These are phyloP conservation scores for Petroica traversi DNA, from an alignment of 2,113 vertebrate genomes.

Conservation along the genomic window DNA sequence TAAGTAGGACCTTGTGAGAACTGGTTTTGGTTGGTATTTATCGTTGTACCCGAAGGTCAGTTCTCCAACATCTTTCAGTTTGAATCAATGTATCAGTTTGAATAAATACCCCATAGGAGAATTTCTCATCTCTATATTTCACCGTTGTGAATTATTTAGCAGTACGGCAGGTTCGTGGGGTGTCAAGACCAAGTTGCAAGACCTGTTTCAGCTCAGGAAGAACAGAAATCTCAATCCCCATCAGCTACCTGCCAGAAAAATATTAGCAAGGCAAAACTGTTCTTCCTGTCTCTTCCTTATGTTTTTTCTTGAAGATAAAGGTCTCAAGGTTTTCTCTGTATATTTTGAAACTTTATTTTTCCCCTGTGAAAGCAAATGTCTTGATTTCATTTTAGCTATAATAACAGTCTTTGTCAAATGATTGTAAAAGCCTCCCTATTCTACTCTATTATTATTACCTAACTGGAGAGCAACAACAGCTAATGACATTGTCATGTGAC, in stretches of 20 bases:
- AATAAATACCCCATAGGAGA: background rate
- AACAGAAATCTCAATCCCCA: background rate
- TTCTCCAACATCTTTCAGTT: background rate
- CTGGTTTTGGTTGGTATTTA: background rate
- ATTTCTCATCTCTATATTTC: background rate
- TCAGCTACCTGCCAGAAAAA: background rate
- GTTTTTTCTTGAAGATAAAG: background rate
- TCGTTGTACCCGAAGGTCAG: fast-evolving
- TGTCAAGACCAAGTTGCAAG: background rate
- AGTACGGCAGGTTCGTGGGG: background rate
- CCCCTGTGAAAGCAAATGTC: background rate
- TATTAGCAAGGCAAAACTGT: fast-evolving
- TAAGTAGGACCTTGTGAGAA: background rate
- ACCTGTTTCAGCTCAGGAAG: background rate
- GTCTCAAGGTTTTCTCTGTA: background rate
- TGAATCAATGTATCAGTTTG: background rate
- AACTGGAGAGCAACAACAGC: background rate
- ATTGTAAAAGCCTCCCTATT: background rate
- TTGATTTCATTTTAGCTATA: background rate
- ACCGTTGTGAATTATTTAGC: background rate
- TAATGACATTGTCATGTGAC: background rate
- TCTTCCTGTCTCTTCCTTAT: background rate
- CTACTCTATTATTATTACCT: background rate
- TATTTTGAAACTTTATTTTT: background rate
- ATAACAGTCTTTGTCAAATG: background rate